These are phyloP conservation scores for Nestor notabilis DNA, from an alignment of 2,113 vertebrate genomes.

Conservation along the genomic window DNA sequence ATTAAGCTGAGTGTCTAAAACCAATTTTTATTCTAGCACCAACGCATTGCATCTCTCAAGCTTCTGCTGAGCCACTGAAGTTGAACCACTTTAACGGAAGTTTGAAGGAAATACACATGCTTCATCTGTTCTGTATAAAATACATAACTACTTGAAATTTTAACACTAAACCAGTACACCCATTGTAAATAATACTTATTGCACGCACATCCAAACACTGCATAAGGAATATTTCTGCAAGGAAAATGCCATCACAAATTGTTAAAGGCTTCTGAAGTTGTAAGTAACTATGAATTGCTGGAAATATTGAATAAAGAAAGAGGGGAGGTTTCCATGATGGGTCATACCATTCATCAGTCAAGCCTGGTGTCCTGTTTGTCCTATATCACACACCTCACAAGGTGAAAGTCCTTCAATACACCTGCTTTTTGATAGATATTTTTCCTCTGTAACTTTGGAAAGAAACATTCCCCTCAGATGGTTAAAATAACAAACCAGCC, in stretches of 20 bases:
- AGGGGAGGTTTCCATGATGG: fast-evolving
- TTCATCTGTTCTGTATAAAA: neutral
- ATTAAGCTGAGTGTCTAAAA: neutral
- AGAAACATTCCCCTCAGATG: neutral
- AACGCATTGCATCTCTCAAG: neutral
- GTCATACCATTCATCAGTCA: neutral
- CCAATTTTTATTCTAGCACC: neutral
- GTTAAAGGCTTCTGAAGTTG: neutral
- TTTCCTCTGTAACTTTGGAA: neutral
- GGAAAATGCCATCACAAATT: neutral
- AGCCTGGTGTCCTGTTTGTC: neutral
- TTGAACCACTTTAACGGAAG: neutral
- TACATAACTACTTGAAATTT: neutral
- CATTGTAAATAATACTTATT: neutral
- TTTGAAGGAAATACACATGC: neutral
- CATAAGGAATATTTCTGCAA: neutral
- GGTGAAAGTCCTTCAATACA: neutral
- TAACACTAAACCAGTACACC: neutral
- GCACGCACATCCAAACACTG: neutral
- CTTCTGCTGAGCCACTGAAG: neutral
- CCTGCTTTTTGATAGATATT: neutral
- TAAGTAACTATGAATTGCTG: neutral
- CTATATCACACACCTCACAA: neutral
- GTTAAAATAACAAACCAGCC: neutral
- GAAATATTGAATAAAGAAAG: neutral